Conservation (phyloP, 2,113 vertebrate genomes). For the Buteo buteo region DNA sequence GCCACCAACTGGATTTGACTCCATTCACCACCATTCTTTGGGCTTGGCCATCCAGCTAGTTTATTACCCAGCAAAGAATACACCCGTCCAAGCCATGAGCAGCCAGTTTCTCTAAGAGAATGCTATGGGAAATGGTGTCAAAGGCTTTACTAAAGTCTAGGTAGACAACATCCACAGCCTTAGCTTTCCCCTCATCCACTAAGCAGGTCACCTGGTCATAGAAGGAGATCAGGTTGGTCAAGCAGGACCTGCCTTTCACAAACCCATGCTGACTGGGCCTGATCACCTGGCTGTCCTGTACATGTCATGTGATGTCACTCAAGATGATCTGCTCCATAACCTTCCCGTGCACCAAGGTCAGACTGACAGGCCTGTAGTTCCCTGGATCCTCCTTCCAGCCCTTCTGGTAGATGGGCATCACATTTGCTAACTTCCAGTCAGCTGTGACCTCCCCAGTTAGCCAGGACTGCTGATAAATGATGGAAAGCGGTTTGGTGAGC, state of each 20-base stretch:
- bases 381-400: background rate
- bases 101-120: background rate
- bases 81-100: background rate
- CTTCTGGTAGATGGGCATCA: background rate
- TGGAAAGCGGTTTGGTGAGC: background rate
- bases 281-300: no score
- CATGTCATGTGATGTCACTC: no score
- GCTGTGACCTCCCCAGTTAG: background rate
- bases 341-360: background rate
- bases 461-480: background rate
- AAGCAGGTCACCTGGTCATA: rapidly evolving
- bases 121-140: background rate
- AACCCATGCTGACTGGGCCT: no score
- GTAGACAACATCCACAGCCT: background rate
- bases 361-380: background rate
- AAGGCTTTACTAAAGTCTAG: background rate
- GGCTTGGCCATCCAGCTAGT: background rate
- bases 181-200: no score
- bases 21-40: no score
- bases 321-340: background rate
- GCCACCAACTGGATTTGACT: background rate
- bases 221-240: no score
- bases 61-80: background rate
- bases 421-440: background rate
- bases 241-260: background rate